Evolutionary conservation across 2,888 invertebrate genomes (phyloP).

Genomic region (Lasioglossum leucozonium): DNA sequence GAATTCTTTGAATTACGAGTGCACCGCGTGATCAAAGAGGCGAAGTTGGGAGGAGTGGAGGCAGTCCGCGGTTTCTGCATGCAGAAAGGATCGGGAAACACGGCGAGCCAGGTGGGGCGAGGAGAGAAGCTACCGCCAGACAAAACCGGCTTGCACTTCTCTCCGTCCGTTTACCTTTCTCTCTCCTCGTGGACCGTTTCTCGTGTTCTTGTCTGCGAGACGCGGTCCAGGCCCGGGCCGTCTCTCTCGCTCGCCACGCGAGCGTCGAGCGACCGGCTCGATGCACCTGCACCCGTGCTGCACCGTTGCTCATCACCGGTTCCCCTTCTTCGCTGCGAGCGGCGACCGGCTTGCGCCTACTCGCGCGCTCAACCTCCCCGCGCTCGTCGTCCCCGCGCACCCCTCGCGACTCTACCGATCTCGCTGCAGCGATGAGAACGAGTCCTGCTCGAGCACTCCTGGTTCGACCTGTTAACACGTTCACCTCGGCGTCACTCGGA

Average conservation of each 20-base stretch:
- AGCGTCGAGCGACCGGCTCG: slow-evolving; percentile 80
- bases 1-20: neutral
- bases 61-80: slow-evolving; percentile 45
- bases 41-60: slow-evolving; percentile 6
- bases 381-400: slow-evolving; percentile 27
- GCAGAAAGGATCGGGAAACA: slow-evolving; percentile 45
- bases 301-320: slow-evolving; percentile 57
- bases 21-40: neutral
- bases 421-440: slow-evolving; percentile 28
- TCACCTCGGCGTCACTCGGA: neutral
- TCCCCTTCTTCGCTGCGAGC: neutral
- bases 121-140: slow-evolving; percentile 57
- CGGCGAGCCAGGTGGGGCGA: slow-evolving; percentile 37
- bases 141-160: slow-evolving; percentile 74
- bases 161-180: slow-evolving; percentile 21
- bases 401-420: slow-evolving; percentile 23
- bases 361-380: slow-evolving; percentile 25
- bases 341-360: slow-evolving; percentile 8
- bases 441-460: slow-evolving; percentile 16
- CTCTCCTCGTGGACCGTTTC: slow-evolving; percentile 36
- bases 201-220: slow-evolving; percentile 59
- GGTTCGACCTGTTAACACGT: slow-evolving; percentile 9
- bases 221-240: slow-evolving; percentile 16
- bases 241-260: slow-evolving; percentile 80
- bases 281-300: slow-evolving; percentile 81